Evolutionary conservation across 1,140 invertebrate species (phyloP).

Genomic region (Calliphora vicina): DNA sequence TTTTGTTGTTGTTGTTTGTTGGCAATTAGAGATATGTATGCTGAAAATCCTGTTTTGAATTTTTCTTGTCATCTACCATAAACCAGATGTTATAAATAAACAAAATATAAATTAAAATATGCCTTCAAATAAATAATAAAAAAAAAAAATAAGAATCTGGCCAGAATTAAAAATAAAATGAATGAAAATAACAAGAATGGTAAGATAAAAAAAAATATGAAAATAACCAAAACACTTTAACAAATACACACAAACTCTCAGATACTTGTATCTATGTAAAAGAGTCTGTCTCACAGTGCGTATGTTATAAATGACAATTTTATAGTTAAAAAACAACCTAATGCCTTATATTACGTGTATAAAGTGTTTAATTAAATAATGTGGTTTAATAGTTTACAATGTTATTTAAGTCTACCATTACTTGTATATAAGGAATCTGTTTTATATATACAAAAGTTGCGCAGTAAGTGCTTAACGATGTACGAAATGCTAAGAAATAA

Average conservation of each 20-base stretch:
- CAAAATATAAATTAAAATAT: conserved; percentile 1
- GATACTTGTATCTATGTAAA: neutral
- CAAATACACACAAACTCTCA: neutral
- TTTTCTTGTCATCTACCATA: neutral
- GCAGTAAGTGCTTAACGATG: too few relatives aligned
- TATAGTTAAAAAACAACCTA: conserved; percentile 10
- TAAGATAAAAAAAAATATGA: neutral
- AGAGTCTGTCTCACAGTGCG: too few relatives aligned
- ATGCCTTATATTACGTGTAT: conserved; percentile 33
- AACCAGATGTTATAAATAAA: conserved; percentile 6
- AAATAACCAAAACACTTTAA: neutral
- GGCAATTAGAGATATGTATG: neutral
- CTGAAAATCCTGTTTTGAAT: neutral
- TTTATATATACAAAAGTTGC: too few relatives aligned
- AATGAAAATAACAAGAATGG: neutral
- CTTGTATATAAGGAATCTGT: too few relatives aligned
- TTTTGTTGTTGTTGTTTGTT: neutral
- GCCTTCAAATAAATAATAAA: neutral
- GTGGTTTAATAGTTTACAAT: neutral
- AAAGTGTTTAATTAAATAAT: conserved; percentile 33
- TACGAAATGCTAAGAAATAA: too few relatives aligned
- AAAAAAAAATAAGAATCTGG: neutral
- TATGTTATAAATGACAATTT: neutral
- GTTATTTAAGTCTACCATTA: neutral
- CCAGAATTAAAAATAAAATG: neutral